Evolutionary conservation across 2,888 invertebrate species (phyloP).

Genomic region (Acanthococcus lagerstroemiae): DNA sequence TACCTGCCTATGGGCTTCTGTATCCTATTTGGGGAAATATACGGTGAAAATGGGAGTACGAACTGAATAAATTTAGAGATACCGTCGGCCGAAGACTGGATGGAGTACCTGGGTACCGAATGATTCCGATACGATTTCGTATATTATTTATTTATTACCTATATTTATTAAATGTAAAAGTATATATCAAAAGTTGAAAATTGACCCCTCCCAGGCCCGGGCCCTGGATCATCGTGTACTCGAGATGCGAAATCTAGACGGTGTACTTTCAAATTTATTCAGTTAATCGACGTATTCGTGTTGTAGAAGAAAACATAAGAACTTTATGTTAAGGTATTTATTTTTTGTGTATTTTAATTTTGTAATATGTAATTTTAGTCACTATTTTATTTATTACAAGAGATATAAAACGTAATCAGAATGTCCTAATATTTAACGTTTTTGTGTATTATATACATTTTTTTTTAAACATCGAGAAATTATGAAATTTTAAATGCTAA

Average conservation of each 20-base stretch:
- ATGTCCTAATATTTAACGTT: neutral
- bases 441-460: neutral
- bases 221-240: no score
- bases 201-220: no score
- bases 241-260: no score
- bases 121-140: neutral
- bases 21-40: no score
- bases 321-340: neutral
- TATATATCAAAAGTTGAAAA: no score
- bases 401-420: neutral
- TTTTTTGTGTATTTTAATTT: neutral
- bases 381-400: neutral
- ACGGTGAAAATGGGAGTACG: neutral
- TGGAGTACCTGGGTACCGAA: neutral
- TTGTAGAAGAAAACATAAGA: neutral
- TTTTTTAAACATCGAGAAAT: no score
- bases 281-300: neutral
- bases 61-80: neutral
- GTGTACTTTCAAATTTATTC: neutral
- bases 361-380: neutral
- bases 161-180: no score
- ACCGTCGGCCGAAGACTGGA: neutral
- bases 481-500: conserved; percentile 8
- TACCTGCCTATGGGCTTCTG: no score
- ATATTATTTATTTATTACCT: no score